Evolutionary conservation across 2,888 invertebrate species (phyloP).

Genomic region (Pristionchus japonicus): DNA sequence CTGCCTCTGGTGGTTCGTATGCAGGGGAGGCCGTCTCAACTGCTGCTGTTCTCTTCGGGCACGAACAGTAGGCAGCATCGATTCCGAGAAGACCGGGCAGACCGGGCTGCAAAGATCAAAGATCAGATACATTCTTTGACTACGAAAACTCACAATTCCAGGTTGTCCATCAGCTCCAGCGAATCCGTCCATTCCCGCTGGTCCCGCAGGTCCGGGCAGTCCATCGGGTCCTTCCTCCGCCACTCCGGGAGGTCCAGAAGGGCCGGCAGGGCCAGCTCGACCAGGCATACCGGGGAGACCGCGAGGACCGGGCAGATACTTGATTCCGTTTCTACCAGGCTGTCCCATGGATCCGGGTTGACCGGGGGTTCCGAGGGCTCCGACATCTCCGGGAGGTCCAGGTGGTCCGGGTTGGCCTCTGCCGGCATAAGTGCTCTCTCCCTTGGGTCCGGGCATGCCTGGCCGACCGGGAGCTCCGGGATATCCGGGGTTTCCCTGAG

Average conservation of each 20-base stretch:
- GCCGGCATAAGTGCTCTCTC: constrained; percentile 11
- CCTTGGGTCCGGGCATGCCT: constrained; percentile 58
- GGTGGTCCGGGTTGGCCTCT: constrained; percentile 39
- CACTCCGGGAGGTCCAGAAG: constrained; percentile 54
- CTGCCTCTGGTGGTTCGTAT: constrained; percentile 7
- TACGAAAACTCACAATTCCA: constrained; percentile 49
- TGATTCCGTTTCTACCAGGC: constrained; percentile 54
- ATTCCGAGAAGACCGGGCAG: constrained; percentile 25
- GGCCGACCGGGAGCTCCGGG: constrained; percentile 55
- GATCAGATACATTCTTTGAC: no score
- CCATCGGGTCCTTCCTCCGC: constrained; percentile 66
- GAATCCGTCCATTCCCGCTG: constrained; percentile 60
- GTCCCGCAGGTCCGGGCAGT: constrained; percentile 60
- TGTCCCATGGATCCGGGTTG: constrained; percentile 50
- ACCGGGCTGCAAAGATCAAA: constrained; percentile 14
- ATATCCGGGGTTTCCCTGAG: constrained; percentile 51
- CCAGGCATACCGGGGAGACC: constrained; percentile 58
- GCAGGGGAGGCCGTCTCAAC: constrained; percentile 19
- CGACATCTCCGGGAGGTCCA: constrained; percentile 47
- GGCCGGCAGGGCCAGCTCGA: constrained; percentile 44
- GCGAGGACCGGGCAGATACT: constrained; percentile 52
- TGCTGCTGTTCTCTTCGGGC: constrained; percentile 24
- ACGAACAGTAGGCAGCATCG: constrained; percentile 43
- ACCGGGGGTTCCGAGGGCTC: constrained; percentile 49
- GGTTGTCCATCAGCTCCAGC: constrained; percentile 59